Evolutionary conservation across 2,797 vertebrate genomes (phyloP).

Genomic region (Thripadectes ignobilis): DNA sequence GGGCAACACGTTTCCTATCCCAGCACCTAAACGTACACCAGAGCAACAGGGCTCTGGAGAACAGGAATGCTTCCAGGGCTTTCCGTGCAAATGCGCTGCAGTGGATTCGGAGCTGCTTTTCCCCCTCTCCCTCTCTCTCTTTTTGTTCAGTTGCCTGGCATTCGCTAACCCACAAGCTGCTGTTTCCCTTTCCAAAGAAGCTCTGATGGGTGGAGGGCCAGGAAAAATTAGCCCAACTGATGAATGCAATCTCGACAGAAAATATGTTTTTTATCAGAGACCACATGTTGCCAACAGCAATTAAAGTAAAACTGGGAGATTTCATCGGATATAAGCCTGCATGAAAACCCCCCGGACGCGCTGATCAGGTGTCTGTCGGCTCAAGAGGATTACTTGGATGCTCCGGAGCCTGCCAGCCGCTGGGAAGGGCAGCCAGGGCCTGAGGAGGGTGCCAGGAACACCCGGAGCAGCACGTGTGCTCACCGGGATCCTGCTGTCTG

Average conservation of each 20-base stretch:
- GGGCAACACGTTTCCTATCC: constrained; percentile 53
- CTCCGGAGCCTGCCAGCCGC: not conserved
- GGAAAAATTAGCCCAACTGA: constrained; percentile 81
- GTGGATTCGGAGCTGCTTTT: constrained; percentile 47
- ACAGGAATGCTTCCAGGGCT: constrained; percentile 45
- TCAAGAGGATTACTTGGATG: not conserved
- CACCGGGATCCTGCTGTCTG: not conserved
- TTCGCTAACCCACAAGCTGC: constrained; percentile 81
- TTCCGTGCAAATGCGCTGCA: not conserved
- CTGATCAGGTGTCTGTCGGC: constrained; percentile 20
- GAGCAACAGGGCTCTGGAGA: constrained; percentile 43
- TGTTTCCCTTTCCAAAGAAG: constrained; percentile 79
- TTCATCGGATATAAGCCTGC: constrained; percentile 70
- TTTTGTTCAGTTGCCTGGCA: constrained; percentile 78
- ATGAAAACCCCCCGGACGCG: not conserved
- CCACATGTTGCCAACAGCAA: constrained; percentile 80
- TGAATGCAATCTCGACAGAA: constrained; percentile 79
- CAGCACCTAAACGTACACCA: constrained; percentile 34
- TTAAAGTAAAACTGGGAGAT: constrained; percentile 79
- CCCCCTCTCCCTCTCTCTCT: constrained; percentile 23
- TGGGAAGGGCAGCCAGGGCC: not conserved
- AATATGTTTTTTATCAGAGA: constrained; percentile 85
- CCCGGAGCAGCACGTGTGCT: not conserved
- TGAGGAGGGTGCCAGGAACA: not conserved
- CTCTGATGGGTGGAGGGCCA: constrained; percentile 80